Percentiles rank a stretch among this genome's conserved stretches.
phyloP scores from a whole-genome alignment of 1,140 invertebrate species.

The Anoplophora glabripennis region DNA sequence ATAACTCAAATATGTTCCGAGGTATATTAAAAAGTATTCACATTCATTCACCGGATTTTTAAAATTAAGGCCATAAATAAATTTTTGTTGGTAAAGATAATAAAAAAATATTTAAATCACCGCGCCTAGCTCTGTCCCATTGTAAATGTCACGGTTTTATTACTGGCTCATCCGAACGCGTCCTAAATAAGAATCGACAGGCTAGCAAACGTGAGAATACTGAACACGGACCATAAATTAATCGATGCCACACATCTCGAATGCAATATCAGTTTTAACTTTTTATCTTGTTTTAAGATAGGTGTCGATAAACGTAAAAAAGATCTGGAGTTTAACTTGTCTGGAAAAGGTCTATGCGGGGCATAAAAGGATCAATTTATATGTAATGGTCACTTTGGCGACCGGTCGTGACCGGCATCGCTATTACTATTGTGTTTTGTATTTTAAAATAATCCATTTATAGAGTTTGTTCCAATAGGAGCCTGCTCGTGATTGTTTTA shows the following conservation, averaged over 20 bases:
- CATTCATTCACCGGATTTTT: too few relatives aligned
- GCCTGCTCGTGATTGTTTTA: too few relatives aligned
- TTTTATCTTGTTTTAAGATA: conserved; percentile 24
- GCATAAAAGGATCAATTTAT: conserved; percentile 35
- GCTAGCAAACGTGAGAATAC: background rate
- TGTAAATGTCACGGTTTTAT: too few relatives aligned
- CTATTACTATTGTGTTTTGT: conserved; percentile 10
- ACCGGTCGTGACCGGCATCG: conserved; percentile 27
- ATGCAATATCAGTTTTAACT: conserved; percentile 20
- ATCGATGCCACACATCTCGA: background rate
- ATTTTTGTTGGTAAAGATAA: too few relatives aligned
- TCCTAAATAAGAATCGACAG: background rate
- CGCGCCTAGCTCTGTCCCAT: too few relatives aligned
- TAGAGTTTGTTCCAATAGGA: too few relatives aligned
- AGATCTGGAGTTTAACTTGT: conserved; percentile 21
- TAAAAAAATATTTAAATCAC: too few relatives aligned
- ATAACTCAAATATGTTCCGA: too few relatives aligned
- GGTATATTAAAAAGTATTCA: too few relatives aligned
- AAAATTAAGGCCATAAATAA: too few relatives aligned
- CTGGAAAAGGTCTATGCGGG: conserved; percentile 25
- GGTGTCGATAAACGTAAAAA: conserved; percentile 28
- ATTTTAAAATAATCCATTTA: background rate
- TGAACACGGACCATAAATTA: background rate
- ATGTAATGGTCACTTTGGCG: conserved; percentile 37
- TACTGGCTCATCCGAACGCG: background rate